A percentile compares a stretch with the other conserved stretches of the same genome.
Conservation (phyloP, 64 coral and sea anemone genomes). For the Porites australiensis region DNA sequence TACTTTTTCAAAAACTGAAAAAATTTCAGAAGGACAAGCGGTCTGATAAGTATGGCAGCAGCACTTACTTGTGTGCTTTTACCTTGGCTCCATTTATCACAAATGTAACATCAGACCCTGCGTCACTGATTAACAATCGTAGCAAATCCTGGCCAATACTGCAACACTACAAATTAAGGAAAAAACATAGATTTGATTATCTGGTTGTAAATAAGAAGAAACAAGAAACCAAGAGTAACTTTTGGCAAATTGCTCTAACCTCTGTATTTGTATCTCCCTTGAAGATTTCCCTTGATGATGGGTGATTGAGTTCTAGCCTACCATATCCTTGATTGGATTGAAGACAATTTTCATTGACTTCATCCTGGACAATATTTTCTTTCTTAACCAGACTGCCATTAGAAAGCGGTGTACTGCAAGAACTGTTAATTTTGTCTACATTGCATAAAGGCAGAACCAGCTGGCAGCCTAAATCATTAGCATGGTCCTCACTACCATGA, state of each 20-base stretch:
- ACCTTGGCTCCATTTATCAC: constrained; percentile 52
- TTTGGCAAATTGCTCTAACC: background rate
- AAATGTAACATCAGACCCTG: constrained; percentile 78
- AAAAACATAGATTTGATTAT: background rate
- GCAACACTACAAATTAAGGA: background rate
- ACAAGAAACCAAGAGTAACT: background rate
- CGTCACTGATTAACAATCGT: constrained; percentile 35
- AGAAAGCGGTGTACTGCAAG: background rate
- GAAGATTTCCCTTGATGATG: background rate
- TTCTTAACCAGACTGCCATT: too few species aligned
- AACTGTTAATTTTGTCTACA: background rate
- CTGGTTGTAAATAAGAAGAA: background rate
- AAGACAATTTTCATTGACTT: background rate
- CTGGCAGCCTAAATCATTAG: background rate
- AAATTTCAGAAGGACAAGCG: too few species aligned
- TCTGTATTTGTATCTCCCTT: background rate
- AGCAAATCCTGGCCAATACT: constrained; percentile 81
- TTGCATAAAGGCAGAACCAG: background rate
- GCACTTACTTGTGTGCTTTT: constrained; percentile 86
- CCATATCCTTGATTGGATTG: background rate
- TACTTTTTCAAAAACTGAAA: too few species aligned
- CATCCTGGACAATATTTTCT: background rate
- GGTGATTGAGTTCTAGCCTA: background rate
- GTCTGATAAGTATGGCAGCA: background rate
- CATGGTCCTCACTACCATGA: background rate